Conservation (phyloP, 1,140 invertebrate genomes). For the Pseudomyrmex cubaensis region DNA sequence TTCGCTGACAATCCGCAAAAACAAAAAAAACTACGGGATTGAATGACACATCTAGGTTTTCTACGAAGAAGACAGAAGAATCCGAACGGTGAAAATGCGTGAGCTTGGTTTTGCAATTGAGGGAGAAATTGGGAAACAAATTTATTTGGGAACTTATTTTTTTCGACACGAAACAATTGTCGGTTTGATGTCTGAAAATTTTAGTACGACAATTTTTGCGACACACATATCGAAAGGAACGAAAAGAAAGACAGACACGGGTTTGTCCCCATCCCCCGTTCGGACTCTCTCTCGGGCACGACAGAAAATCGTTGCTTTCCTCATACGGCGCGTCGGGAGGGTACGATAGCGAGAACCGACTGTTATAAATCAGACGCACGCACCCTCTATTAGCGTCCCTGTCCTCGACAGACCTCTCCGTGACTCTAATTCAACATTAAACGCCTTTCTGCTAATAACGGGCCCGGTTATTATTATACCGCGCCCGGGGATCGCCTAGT, state of each 20-base stretch:
- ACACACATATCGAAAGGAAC: not conserved
- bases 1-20: constrained; percentile 31
- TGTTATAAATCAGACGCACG: constrained; percentile 82
- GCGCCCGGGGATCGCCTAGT: constrained; percentile 4
- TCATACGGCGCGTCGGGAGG: constrained; percentile 60
- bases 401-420: constrained; percentile 76
- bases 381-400: constrained; percentile 81
- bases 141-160: not conserved
- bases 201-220: constrained; percentile 19
- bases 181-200: no score
- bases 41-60: not conserved
- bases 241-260: constrained; percentile 50
- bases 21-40: constrained; percentile 1
- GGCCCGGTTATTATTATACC: constrained; percentile 61
- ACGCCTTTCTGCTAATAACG: constrained; percentile 79
- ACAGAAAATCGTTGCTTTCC: constrained; percentile 73
- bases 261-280: constrained; percentile 61
- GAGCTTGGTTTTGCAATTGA: not conserved
- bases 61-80: not conserved
- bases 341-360: constrained; percentile 66
- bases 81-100: constrained; percentile 7
- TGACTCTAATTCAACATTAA: constrained; percentile 80
- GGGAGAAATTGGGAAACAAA: not conserved
- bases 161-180: no score
- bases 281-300: constrained; percentile 25